Base-by-base conservation (phyloP, 1,140 invertebrate species). In the Portunus trituberculatus region DNA sequence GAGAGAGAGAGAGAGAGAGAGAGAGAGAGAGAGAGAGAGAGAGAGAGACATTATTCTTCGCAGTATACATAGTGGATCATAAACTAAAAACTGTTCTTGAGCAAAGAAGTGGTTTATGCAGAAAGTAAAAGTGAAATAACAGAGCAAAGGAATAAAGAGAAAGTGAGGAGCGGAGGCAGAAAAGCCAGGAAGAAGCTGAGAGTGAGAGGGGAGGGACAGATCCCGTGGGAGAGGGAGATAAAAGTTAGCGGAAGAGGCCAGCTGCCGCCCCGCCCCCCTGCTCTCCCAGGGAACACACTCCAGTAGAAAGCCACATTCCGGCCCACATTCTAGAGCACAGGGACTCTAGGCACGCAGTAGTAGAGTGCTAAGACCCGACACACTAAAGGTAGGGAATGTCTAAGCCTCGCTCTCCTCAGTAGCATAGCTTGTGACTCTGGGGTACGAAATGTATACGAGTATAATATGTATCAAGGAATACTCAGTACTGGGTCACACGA, bases 231-330 rank as follows among this genome's bases (percentile, higher is more conserved):
- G 31, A 89, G 87, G 39, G 87, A 46, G 87, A 89, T 45, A 46
- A 89, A 89, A 89, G 87, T 89, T 89, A 89, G 39, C 39, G 87
- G 87, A 46, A 89, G 87, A 48, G 25, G 39, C 39, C 87, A 89
- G 87, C 87, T 89, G 87, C 87, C n/a, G 87, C 25, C 87, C 46
- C 25, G 28, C 87, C n/a, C 87, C n/a, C 31, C 87, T 16, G 6
- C 39, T 20, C 84, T 32, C 84, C 31, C 87, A 12, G 3, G 39
- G 45, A 48, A 45, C 87, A 46, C 87, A 46, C 87, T 89, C 46
- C 25, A 48, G 87, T 45, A 76, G 67, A 76, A 76, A 76, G 39
- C 87, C 45, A 46, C 87, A 89, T 45, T n/a, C 31, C 25, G 39
- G 39, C 31, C 84, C 84, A 87, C 29, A 76, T 76, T 76, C 67